These are phyloP conservation scores for Rhinopithecus roxellana DNA, from an alignment of 2,113 vertebrate genomes.

Conservation along the genomic window DNA sequence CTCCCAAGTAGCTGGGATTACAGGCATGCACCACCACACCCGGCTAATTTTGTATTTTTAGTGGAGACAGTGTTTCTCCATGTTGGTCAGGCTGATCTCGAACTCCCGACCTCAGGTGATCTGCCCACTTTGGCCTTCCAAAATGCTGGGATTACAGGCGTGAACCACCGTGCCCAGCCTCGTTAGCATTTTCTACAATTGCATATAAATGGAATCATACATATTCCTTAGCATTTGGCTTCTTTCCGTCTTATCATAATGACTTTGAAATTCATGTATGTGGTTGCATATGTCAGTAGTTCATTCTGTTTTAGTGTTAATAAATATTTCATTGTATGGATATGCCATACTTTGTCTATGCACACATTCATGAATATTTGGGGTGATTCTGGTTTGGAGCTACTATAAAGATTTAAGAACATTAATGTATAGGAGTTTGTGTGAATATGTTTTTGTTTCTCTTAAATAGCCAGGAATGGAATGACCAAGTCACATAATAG, in stretches of 20 bases:
- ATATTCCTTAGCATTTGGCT: not conserved
- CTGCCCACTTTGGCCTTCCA: too few relatives aligned
- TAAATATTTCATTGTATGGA: not conserved
- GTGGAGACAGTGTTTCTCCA: too few relatives aligned
- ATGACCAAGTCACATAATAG: not conserved
- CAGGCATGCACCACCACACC: too few relatives aligned
- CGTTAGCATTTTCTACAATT: not conserved
- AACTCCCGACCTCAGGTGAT: too few relatives aligned
- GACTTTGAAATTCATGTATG: not conserved
- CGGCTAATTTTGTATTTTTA: too few relatives aligned
- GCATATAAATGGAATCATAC: not conserved
- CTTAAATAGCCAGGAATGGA: not conserved
- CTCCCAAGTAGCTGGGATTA: too few relatives aligned
- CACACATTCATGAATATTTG: not conserved
- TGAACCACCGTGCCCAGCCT: not conserved
- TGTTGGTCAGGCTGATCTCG: too few relatives aligned
- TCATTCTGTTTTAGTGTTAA: not conserved
- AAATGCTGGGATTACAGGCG: too few relatives aligned
- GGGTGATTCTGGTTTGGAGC: not conserved
- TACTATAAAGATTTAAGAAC: not conserved
- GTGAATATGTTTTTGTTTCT: not conserved
- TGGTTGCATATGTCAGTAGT: not conserved
- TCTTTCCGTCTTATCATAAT: not conserved
- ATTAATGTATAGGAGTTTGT: not conserved
- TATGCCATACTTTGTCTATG: not conserved